phyloP scores from a whole-genome alignment of 2,888 invertebrate species.

The Cheilosia grossa region DNA sequence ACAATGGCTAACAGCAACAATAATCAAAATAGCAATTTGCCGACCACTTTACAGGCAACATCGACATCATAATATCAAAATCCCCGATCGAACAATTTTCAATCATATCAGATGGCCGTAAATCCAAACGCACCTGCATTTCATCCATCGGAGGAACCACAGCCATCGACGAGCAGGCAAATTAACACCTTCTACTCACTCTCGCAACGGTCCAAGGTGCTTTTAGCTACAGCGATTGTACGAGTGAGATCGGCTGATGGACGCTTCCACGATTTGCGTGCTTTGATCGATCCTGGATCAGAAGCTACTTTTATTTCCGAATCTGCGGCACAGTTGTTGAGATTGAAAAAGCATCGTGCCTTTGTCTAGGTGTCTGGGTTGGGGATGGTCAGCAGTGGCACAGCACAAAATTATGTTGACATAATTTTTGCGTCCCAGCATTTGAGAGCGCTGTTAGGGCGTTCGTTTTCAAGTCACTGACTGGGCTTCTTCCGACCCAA shows the following conservation, averaged over 20 bases:
- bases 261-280: not conserved
- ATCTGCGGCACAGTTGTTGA: conserved; percentile 6
- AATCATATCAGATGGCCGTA: not conserved
- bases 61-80: no score
- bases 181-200: not conserved
- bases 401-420: no score
- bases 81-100: not conserved
- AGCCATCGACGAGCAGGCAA: not conserved
- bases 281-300: conserved; percentile 12
- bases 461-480: no score
- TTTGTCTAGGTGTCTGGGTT: no score
- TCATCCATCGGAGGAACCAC: not conserved
- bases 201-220: not conserved
- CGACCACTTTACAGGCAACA: no score
- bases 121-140: conserved; percentile 9
- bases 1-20: no score
- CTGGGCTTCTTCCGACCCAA: no score
- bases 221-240: conserved; percentile 8
- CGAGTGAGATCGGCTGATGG: conserved; percentile 1
- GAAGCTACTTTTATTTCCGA: conserved; percentile 5
- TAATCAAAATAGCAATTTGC: no score
- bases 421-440: no score
- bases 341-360: no score
- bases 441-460: no score
- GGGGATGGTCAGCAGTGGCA: no score